Conservation (phyloP, 2,888 invertebrate species). For the Byasa hedistus region DNA sequence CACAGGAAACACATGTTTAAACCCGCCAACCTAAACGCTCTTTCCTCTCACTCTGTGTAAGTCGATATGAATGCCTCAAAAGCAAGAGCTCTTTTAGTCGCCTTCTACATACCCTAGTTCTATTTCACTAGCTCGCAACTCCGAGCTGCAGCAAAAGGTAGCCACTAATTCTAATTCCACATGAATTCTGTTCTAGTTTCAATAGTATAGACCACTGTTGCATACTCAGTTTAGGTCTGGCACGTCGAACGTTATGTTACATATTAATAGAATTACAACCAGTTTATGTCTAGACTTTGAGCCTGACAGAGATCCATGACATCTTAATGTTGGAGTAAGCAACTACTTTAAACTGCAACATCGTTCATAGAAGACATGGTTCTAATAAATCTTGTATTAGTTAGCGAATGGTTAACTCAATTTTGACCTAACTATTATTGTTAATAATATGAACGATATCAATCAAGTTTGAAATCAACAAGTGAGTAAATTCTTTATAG, state of each 20-base stretch:
- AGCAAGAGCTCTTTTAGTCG: too few species aligned
- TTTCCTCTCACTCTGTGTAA: too few species aligned
- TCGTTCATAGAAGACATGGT: not conserved
- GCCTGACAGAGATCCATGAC: not conserved
- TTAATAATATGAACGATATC: too few species aligned
- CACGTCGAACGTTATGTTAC: slow-evolving; percentile 18
- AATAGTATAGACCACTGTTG: slow-evolving; percentile 2
- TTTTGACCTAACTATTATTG: too few species aligned
- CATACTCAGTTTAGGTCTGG: slow-evolving; percentile 14
- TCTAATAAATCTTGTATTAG: not conserved
- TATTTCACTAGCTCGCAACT: too few species aligned
- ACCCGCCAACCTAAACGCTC: too few species aligned
- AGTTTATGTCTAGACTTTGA: not conserved
- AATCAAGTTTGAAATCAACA: too few species aligned
- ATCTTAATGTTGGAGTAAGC: not conserved
- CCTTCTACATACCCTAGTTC: too few species aligned
- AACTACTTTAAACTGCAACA: not conserved
- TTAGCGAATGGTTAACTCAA: too few species aligned
- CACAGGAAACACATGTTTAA: too few species aligned
- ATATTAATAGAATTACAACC: slow-evolving; percentile 10
- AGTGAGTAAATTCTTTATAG: too few species aligned
- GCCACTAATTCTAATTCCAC: not conserved
- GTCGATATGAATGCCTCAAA: too few species aligned
- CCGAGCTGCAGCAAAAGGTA: not conserved
- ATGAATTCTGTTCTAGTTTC: not conserved